Evolutionary conservation across 2,888 invertebrate genomes (phyloP).

Genomic region (Drosophila tanythrix): DNA sequence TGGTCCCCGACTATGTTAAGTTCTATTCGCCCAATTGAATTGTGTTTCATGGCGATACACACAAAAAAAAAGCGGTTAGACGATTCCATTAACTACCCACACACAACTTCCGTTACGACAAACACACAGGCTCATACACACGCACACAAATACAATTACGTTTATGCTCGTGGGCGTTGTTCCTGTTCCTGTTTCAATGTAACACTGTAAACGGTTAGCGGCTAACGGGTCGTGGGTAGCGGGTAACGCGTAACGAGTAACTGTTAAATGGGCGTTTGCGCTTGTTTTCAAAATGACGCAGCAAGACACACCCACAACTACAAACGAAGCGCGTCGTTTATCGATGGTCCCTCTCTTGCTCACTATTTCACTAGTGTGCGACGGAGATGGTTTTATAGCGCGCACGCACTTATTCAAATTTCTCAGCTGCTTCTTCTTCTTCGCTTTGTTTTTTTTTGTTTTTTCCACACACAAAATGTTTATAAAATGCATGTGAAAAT

Average conservation of each 20-base stretch:
- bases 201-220: not conserved
- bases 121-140: constrained; percentile 13
- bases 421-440: not conserved
- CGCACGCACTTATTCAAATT: constrained; percentile 22
- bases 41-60: constrained; percentile 68
- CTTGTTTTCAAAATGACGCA: constrained; percentile 51
- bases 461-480: constrained; percentile 32
- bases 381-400: constrained; percentile 33
- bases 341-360: constrained; percentile 36
- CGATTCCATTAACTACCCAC: constrained; percentile 71
- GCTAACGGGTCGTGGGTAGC: not conserved
- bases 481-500: constrained; percentile 45
- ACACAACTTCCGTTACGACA: constrained; percentile 66
- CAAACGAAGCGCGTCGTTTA: constrained; percentile 5
- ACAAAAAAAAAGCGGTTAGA: constrained; percentile 55
- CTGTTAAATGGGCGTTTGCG: constrained; percentile 22
- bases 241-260: not conserved
- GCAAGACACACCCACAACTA: constrained; percentile 59
- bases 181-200: constrained; percentile 7
- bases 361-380: not conserved
- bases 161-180: constrained; percentile 3
- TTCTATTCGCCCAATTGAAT: constrained; percentile 68
- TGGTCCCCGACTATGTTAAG: constrained; percentile 14
- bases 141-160: constrained; percentile 11
- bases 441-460: not conserved